A percentile compares a stretch with the other conserved stretches of the same genome.
Evolutionary conservation across 2,113 vertebrate species (phyloP).

Genomic region (Pygoscelis adeliae): DNA sequence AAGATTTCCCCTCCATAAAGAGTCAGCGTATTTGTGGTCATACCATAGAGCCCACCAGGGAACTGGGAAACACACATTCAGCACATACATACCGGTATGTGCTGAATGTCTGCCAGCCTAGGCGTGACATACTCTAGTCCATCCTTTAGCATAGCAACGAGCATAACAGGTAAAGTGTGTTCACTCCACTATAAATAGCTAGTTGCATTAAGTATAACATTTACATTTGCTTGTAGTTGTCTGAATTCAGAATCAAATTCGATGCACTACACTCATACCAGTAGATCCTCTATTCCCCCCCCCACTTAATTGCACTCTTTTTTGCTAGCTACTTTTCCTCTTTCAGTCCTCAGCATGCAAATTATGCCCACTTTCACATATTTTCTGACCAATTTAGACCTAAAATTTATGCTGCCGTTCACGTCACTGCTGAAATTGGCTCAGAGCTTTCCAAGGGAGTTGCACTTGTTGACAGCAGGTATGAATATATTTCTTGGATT

Average conservation of each 20-base stretch:
- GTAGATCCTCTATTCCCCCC: not conserved
- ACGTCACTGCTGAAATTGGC: constrained; percentile 66
- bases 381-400: constrained; percentile 68
- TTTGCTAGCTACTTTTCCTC: constrained; percentile 19
- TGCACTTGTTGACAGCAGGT: constrained; percentile 69
- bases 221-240: constrained; percentile 57
- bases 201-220: constrained; percentile 59
- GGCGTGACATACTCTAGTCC: not conserved
- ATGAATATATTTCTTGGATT: constrained; percentile 70
- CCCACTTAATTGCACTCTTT: constrained; percentile 22
- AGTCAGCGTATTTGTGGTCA: not conserved
- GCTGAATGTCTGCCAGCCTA: not conserved
- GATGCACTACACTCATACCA: not conserved
- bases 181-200: constrained; percentile 37
- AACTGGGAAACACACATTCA: not conserved
- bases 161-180: not conserved
- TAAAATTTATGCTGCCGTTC: constrained; percentile 61
- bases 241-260: constrained; percentile 55
- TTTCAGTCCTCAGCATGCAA: constrained; percentile 56
- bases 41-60: not conserved
- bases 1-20: not conserved
- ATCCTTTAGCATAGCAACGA: not conserved
- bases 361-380: constrained; percentile 57
- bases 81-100: not conserved
- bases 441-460: constrained; percentile 67